phyloP scores from a whole-genome alignment of 2,888 invertebrate species.

The Prenolepis imparis region DNA sequence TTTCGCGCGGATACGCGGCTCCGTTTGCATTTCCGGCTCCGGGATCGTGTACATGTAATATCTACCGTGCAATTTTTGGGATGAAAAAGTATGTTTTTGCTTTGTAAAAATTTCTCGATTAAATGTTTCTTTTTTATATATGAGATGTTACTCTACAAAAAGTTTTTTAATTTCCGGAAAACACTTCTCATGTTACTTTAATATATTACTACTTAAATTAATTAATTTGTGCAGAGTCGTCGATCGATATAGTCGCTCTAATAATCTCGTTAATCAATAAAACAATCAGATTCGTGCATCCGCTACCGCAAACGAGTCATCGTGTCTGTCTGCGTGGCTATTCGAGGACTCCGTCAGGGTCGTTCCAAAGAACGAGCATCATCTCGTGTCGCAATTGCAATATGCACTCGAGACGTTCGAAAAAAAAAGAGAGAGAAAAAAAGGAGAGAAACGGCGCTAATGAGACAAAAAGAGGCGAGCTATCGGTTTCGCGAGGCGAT shows the following conservation, averaged over 20 bases:
- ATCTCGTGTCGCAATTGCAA: slow-evolving; percentile 55
- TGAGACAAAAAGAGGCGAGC: slow-evolving; percentile 49
- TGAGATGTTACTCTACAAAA: neutral
- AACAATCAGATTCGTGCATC: neutral
- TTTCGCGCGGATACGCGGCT: slow-evolving; percentile 32
- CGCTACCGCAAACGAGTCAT: slow-evolving; percentile 27
- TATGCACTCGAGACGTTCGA: slow-evolving; percentile 27
- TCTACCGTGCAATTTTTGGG: slow-evolving; percentile 18
- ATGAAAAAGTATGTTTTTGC: neutral
- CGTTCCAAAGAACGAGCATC: slow-evolving; percentile 68
- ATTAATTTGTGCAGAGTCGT: too few relatives aligned
- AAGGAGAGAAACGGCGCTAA: slow-evolving; percentile 56
- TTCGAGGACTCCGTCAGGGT: slow-evolving; percentile 63
- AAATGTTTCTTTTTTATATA: neutral
- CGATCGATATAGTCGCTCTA: neutral
- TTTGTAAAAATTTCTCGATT: neutral
- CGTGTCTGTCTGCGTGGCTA: slow-evolving; percentile 59
- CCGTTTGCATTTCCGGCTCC: slow-evolving; percentile 62
- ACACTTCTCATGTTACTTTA: neutral
- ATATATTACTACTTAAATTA: neutral
- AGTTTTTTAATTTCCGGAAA: neutral
- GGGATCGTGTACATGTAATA: slow-evolving; percentile 69
- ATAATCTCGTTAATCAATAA: neutral
- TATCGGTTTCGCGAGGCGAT: neutral
- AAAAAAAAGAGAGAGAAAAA: neutral